phyloP scores from a whole-genome alignment of 2,113 vertebrate genomes.

The Apteryx mantelli region DNA sequence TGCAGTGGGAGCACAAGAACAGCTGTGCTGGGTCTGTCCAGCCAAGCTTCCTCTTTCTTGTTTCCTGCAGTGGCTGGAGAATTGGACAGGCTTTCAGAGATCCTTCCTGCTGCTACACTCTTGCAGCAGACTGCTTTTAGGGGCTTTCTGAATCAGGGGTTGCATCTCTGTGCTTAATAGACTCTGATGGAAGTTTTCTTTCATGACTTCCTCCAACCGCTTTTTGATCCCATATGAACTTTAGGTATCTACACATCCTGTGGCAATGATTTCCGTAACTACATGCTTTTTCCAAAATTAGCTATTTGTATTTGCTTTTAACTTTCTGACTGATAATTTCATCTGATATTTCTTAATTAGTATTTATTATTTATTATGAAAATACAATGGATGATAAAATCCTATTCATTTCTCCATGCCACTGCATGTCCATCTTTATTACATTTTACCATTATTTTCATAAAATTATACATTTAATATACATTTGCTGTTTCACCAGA shows the following conservation, averaged over 20 bases:
- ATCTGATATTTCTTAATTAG: neutral
- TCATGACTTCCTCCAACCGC: neutral
- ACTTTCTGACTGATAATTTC: neutral
- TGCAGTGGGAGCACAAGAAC: neutral
- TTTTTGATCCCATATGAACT: neutral
- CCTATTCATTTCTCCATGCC: neutral
- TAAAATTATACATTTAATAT: neutral
- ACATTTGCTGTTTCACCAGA: neutral
- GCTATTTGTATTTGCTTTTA: neutral
- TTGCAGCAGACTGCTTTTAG: neutral
- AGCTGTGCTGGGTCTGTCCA: neutral
- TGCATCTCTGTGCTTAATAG: neutral
- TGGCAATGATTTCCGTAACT: neutral
- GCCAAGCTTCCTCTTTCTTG: neutral
- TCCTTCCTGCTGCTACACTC: neutral
- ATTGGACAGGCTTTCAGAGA: neutral
- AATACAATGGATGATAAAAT: neutral
- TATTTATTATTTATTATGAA: neutral
- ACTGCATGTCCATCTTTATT: neutral
- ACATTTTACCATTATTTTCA: neutral
- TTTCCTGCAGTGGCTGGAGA: neutral
- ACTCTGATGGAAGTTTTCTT: neutral
- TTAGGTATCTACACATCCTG: neutral
- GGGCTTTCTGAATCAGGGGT: neutral
- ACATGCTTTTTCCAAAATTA: neutral